Percentiles rank a stretch among this genome's conserved stretches.
These are phyloP conservation scores for Monochamus alternatus DNA, from an alignment of 2,888 invertebrate genomes.

Conservation along the genomic window DNA sequence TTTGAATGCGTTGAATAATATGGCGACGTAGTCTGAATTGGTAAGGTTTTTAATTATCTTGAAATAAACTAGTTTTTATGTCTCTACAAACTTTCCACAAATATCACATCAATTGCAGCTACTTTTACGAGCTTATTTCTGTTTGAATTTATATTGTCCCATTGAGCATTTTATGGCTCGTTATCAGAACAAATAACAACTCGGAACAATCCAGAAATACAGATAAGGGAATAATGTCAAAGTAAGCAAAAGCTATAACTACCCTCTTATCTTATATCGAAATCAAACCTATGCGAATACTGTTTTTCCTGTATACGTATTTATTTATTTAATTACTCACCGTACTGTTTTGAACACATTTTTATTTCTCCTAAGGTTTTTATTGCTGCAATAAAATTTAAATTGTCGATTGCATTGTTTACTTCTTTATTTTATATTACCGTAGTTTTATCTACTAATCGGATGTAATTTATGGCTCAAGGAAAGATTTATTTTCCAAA, in stretches of 20 bases:
- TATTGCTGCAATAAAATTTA: constrained; percentile 6
- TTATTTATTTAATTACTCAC: constrained; percentile 33
- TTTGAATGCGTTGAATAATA: no score
- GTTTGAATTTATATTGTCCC: constrained; percentile 9
- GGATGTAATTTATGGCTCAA: background rate
- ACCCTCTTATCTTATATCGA: constrained; percentile 21
- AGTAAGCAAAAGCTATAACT: constrained; percentile 29
- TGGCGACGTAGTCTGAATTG: no score
- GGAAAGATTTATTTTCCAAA: background rate
- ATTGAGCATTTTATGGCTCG: background rate
- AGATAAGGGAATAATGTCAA: constrained; percentile 24
- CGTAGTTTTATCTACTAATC: background rate
- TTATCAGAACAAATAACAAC: constrained; percentile 17
- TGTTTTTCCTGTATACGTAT: constrained; percentile 12
- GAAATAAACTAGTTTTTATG: no score
- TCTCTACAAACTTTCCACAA: no score
- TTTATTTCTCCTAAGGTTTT: constrained; percentile 7
- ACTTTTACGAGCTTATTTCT: background rate
- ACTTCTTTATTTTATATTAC: background rate
- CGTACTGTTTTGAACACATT: background rate
- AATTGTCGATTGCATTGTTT: constrained; percentile 2
- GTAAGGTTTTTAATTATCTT: no score
- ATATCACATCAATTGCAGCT: no score
- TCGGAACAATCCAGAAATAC: constrained; percentile 21
- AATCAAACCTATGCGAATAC: constrained; percentile 29